Evolutionary conservation across 2,797 vertebrate species (phyloP), one percentile per base, ranked within the genome.

Genomic region (Neosalanx taihuensis): DNA sequence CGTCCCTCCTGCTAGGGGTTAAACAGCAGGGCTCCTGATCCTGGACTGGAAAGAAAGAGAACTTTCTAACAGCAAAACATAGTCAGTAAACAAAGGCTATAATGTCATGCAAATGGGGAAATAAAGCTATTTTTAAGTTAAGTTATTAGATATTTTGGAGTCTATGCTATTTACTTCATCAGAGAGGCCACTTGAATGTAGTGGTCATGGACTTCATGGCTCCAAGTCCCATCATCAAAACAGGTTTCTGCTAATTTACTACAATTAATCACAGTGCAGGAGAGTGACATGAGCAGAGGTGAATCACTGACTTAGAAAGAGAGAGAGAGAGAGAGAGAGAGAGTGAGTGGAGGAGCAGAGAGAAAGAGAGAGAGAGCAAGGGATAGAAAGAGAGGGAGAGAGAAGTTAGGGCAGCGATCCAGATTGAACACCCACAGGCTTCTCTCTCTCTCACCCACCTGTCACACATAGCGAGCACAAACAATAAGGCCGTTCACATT

Each of bases 301-400:
- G 71, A 79, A 76, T 70, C 65, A 74, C 77, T 73, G 72, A 65
- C 72, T 76, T 71, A 58, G 67, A 41, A 12, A 41, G 41, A 41
- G 41, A 13, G 2, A 41, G 41, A 41, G 41, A 12, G 37, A 12
- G 9, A 41, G 37, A 41, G 37, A 41, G 37, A 41, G 37, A 1
- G 37, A 35, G 33, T 3, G 7, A 37, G 35, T 1, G 35, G 6
- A 9, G 7, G 35, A 37, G 35, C 57, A 64, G 56, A 62, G 15
- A 5, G 57, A 71, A 75, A 67, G 64, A 60, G 64, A 63, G 59
- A 62, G 18, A 5, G 60, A 71, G 18, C 3, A 51, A 71, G 77
- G 67, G 64, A 57, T 64, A 57, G 63, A 62, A 15, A 6, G 60
- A 71, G 75, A 67, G 64, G 51, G 67, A 64, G 63, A 56, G 61